phyloP scores from a whole-genome alignment of 2,888 invertebrate species.

The Andrena flavipes region DNA sequence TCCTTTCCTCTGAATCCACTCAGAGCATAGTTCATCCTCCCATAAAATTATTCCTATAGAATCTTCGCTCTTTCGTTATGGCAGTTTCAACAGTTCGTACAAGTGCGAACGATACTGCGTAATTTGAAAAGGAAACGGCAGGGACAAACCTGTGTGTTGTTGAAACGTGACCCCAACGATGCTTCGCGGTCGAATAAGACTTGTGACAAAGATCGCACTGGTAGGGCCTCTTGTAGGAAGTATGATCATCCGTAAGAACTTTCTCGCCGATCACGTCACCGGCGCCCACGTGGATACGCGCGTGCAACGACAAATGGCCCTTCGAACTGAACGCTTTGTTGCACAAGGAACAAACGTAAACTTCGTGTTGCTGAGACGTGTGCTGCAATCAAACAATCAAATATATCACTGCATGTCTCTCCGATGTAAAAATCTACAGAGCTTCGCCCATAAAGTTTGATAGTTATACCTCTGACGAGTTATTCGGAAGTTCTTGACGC shows the following conservation, averaged over 20 bases:
- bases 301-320: conserved; percentile 84
- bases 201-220: conserved; percentile 85
- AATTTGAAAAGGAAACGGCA: not conserved
- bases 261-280: conserved; percentile 83
- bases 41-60: conserved; percentile 14
- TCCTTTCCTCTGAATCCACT: not conserved
- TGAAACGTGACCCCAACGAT: conserved; percentile 85
- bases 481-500: conserved; percentile 34
- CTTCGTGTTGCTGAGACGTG: conserved; percentile 82
- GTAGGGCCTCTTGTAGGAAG: conserved; percentile 84
- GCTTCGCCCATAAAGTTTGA: not conserved
- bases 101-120: not conserved
- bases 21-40: not conserved
- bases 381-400: conserved; percentile 65
- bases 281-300: conserved; percentile 84
- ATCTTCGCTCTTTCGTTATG: not conserved
- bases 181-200: conserved; percentile 85
- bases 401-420: not conserved
- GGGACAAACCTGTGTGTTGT: conserved; percentile 82
- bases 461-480: conserved; percentile 30
- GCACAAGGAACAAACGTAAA: conserved; percentile 84
- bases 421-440: not conserved
- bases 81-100: not conserved
- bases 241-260: conserved; percentile 84
- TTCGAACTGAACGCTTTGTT: conserved; percentile 85